Evolutionary conservation across 2,797 vertebrate species (phyloP).

Genomic region (Lepidocolaptes lacrymiger): DNA sequence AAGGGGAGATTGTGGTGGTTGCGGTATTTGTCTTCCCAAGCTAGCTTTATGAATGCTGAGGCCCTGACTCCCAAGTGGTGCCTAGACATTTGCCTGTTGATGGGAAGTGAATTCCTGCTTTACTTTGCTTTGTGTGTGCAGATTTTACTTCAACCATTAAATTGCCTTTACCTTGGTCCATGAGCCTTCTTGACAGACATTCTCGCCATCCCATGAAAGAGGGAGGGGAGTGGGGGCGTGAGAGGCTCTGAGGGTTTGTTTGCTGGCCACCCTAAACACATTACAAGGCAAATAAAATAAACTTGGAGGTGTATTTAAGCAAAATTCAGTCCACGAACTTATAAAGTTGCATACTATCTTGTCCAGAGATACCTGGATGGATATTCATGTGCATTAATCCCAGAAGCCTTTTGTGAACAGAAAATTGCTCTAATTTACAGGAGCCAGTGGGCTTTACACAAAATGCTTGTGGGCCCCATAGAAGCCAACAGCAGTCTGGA

Average conservation of each 20-base stretch:
- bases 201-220: background rate
- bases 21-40: background rate
- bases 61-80: accelerated
- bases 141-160: background rate
- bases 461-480: background rate
- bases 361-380: background rate
- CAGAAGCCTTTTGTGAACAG: background rate
- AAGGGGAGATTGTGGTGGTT: background rate
- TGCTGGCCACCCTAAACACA: accelerated
- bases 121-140: background rate
- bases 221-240: background rate
- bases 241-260: accelerated
- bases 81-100: background rate
- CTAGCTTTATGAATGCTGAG: accelerated
- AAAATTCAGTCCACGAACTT: background rate
- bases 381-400: background rate
- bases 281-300: background rate
- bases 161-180: background rate
- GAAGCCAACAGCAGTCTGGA: background rate
- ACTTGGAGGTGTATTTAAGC: background rate
- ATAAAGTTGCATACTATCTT: background rate
- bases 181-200: background rate
- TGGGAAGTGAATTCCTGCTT: background rate
- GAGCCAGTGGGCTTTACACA: background rate
- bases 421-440: background rate